Conservation (phyloP, 2,113 vertebrate species). For the Epinephelus cyanopodus region DNA sequence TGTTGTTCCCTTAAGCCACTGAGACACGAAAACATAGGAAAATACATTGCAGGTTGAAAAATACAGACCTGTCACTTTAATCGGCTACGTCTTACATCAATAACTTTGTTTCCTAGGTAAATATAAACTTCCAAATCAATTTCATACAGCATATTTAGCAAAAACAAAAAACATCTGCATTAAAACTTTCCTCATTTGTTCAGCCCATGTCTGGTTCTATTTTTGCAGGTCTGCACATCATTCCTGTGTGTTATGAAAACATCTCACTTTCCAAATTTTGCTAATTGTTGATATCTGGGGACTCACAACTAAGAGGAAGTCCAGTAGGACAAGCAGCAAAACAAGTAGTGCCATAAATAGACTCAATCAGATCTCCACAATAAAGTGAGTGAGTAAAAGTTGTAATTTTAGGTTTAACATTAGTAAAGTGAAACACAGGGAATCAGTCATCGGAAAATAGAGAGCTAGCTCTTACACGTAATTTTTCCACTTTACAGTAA, state of each 20-base stretch:
- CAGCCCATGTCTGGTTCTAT: background rate
- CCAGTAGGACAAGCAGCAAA: background rate
- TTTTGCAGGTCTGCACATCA: background rate
- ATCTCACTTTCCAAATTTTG: constrained; percentile 3
- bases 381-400: background rate
- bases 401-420: background rate
- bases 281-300: constrained; percentile 27
- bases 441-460: background rate
- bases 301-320: background rate
- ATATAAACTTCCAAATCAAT: background rate
- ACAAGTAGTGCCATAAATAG: background rate
- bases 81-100: background rate
- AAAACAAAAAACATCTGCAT: constrained; percentile 6
- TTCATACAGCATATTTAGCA: background rate
- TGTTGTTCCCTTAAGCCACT: too few relatives aligned
- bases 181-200: constrained; percentile 2
- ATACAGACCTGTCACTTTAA: background rate
- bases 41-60: too few relatives aligned
- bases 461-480: background rate
- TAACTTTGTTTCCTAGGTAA: background rate
- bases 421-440: background rate
- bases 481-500: background rate
- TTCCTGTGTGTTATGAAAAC: constrained; percentile 31
- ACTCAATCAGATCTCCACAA: background rate
- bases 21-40: too few relatives aligned